Evolutionary conservation across 1,140 invertebrate genomes (phyloP), one percentile per base, ranked within the genome.

Genomic region (Pectinophora gossypiella): DNA sequence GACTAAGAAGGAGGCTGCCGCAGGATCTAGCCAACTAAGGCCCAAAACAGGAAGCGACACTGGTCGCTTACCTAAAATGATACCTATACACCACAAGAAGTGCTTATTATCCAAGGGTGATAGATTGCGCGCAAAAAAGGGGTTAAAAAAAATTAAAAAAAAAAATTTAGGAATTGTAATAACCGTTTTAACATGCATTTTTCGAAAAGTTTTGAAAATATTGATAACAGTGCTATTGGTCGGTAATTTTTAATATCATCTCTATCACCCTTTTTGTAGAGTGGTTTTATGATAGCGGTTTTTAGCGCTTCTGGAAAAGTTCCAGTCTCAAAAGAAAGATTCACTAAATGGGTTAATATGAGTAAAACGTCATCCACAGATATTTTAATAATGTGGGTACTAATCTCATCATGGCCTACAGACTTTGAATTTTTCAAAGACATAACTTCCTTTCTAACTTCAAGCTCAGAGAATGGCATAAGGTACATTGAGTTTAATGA

Each of bases 101-200:
- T n/a, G n/a, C n/a, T n/a, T n/a, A n/a, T n/a, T n/a, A n/a, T n/a
- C n/a, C n/a, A n/a, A n/a, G n/a, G n/a, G n/a, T n/a, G n/a, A n/a
- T n/a, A n/a, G n/a, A n/a, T n/a, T n/a, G n/a, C n/a, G n/a, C n/a
- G n/a, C n/a, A n/a, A n/a, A n/a, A n/a, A n/a, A n/a, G n/a, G n/a
- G n/a, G n/a, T n/a, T n/a, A n/a, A n/a, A n/a, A n/a, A n/a, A n/a
- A n/a, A n/a, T n/a, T n/a, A n/a, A n/a, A n/a, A n/a, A n/a, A n/a
- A n/a, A n/a, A n/a, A n/a, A n/a, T n/a, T n/a, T n/a, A n/a, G n/a
- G n/a, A n/a, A n/a, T n/a, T n/a, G n/a, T n/a, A n/a, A n/a, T n/a
- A n/a, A n/a, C n/a, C n/a, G n/a, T n/a, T n/a, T n/a, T n/a, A 20
- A 21, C 49, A 51, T 51, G 1, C 19, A 18, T 19, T 51, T 51